Evolutionary conservation across 2,113 vertebrate genomes (phyloP), one percentile per base, ranked within the genome.

Genomic region (Scopus umbretta): DNA sequence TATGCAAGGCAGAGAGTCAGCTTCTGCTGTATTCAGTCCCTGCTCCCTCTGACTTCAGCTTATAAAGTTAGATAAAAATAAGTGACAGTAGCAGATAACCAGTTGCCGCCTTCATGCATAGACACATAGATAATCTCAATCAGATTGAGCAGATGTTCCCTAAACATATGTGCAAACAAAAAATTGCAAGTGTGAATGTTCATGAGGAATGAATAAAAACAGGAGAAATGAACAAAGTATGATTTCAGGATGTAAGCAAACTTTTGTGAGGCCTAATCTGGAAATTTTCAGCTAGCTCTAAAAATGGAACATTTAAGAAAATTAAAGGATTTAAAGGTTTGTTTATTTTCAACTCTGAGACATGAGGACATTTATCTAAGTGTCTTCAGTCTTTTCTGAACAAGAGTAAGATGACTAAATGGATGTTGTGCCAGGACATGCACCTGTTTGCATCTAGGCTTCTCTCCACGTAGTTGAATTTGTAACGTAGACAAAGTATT

Each of bases 141-240:
- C 80, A 94, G 80, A 87, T 50, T 65, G 76, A 94, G 62, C 92
- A 96, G 92, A 93, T 94, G 92, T 94, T 96, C 76, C 82, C 73
- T 94, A 91, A 97, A 88, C 86, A 79, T 75, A 96, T 85, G 91
- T 96, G 76, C 91, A 94, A 91, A 92, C 66, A 89, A 94, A 86
- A 96, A 89, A 45, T 49, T 61, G 25, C 62, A 75, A 91, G 70
- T 50, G 32, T 32, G 56, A 81, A 42, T 32, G 66, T 72, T 94
- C 49, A 58, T 53, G 34, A 75, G n/a, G 61, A 58, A 38, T 58
- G 70, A 82, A 56, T 65, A 53, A 89, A 42, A 94, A 43, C 25
- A 52, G 30, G 52, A 91, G 58, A 82, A 87, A 55, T 20, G 34
- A 92, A 63, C 13, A 15, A 80, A 84, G 8, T 43, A 40, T 32